Evolutionary conservation across 1,140 invertebrate genomes (phyloP).

Genomic region (Anagrus nilaparvatae): DNA sequence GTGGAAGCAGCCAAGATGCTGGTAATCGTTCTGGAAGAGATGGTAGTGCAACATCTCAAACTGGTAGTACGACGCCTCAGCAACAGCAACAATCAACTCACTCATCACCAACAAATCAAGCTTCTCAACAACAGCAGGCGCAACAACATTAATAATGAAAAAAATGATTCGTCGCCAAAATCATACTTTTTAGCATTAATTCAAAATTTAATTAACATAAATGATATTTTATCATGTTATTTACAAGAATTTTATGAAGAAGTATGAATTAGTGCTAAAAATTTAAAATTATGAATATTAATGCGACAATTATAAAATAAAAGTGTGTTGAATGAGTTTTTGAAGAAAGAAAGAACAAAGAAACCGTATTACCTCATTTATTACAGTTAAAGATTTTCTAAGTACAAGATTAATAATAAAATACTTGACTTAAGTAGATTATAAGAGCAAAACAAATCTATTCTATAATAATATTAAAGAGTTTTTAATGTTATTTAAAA

Average conservation of each 20-base stretch:
- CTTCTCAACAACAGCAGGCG: slow-evolving; percentile 19
- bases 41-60: slow-evolving; percentile 36
- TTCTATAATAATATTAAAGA: no score
- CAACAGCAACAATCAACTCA: slow-evolving; percentile 24
- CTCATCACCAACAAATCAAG: slow-evolving; percentile 23
- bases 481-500: no score
- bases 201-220: no score
- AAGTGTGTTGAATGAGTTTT: slow-evolving; percentile 10
- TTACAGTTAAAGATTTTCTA: slow-evolving; percentile 41
- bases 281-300: no score
- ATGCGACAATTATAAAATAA: slow-evolving; percentile 5
- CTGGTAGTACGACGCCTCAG: slow-evolving; percentile 25
- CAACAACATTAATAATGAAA: slow-evolving; percentile 19
- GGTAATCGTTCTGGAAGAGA: slow-evolving; percentile 34
- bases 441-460: no score
- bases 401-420: no score
- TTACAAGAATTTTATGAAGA: no score
- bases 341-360: slow-evolving; percentile 21
- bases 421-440: no score
- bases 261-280: no score
- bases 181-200: no score
- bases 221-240: no score
- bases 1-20: slow-evolving; percentile 38
- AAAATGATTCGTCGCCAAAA: no score
- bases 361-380: slow-evolving; percentile 44